These are phyloP conservation scores for Lagria hirta DNA, from an alignment of 2,888 invertebrate species.

Conservation along the genomic window DNA sequence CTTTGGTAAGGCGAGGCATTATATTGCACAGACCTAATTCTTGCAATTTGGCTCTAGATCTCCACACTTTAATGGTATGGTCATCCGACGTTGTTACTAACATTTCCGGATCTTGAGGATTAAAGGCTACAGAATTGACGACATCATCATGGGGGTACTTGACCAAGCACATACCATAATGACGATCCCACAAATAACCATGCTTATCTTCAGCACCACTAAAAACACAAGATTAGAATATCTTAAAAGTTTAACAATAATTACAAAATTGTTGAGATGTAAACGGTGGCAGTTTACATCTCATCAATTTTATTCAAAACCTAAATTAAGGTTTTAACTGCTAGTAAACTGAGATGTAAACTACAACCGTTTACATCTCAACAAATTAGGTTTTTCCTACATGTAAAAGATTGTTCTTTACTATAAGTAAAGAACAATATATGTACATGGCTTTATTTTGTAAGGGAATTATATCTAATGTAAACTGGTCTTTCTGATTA, in stretches of 20 bases:
- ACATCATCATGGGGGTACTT: slow-evolving; percentile 77
- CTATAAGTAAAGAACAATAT: no score
- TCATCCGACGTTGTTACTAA: slow-evolving; percentile 83
- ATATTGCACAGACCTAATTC: slow-evolving; percentile 52
- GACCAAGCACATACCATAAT: slow-evolving; percentile 75
- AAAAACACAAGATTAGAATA: no score
- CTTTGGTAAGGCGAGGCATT: slow-evolving; percentile 48
- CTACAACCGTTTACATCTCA: no score
- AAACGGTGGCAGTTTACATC: no score
- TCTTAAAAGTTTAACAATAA: no score
- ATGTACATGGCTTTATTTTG: no score
- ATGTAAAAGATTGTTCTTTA: no score
- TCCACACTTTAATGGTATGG: slow-evolving; percentile 68
- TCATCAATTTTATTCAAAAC: slow-evolving; percentile 1
- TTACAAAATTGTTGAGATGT: no score
- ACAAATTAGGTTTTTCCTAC: no score
- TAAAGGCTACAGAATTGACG: slow-evolving; percentile 84
- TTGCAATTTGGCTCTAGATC: slow-evolving; percentile 56
- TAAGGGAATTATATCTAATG: no score
- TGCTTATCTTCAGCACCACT: slow-evolving; percentile 84
- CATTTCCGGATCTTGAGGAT: slow-evolving; percentile 78
- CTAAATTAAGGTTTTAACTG: no score
- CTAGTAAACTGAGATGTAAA: background rate
- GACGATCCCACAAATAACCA: slow-evolving; percentile 83
- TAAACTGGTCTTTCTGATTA: no score